These are phyloP conservation scores for Drosophila punjabiensis DNA, from an alignment of 1,140 invertebrate species.

Conservation along the genomic window DNA sequence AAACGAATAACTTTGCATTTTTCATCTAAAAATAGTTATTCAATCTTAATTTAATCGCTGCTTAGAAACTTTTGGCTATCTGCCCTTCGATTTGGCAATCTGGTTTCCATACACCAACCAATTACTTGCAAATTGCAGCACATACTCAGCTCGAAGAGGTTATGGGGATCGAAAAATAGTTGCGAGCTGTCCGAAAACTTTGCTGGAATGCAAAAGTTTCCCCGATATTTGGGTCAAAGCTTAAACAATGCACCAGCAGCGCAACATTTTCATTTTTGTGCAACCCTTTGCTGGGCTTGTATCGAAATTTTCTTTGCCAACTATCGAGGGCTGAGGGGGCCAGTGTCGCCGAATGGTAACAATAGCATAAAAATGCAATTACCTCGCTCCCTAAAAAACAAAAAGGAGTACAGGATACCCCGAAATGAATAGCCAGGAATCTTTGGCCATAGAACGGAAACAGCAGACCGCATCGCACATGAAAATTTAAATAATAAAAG, in stretches of 20 bases:
- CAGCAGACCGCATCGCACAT: slow-evolving; percentile 67
- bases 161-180: slow-evolving; percentile 33
- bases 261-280: slow-evolving; percentile 47
- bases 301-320: slow-evolving; percentile 44
- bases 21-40: not conserved
- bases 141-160: slow-evolving; percentile 8
- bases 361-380: slow-evolving; percentile 82
- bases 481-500: slow-evolving; percentile 77
- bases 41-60: slow-evolving; percentile 3
- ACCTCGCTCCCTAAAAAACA: slow-evolving; percentile 29
- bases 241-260: slow-evolving; percentile 60
- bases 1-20: not conserved
- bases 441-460: slow-evolving; percentile 60
- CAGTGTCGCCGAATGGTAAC: slow-evolving; percentile 50
- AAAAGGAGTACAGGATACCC: not conserved
- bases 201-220: slow-evolving; percentile 49
- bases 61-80: slow-evolving; percentile 3
- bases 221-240: slow-evolving; percentile 71
- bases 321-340: slow-evolving; percentile 20
- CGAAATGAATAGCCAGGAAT: slow-evolving; percentile 62
- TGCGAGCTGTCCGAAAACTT: slow-evolving; percentile 34
- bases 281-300: slow-evolving; percentile 7
- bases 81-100: slow-evolving; percentile 23
- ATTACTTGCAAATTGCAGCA: slow-evolving; percentile 49
- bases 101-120: slow-evolving; percentile 23